Evolutionary conservation across 2,888 invertebrate species (phyloP), one percentile per base, ranked within the genome.

Genomic region (Mesochorus sp.): DNA sequence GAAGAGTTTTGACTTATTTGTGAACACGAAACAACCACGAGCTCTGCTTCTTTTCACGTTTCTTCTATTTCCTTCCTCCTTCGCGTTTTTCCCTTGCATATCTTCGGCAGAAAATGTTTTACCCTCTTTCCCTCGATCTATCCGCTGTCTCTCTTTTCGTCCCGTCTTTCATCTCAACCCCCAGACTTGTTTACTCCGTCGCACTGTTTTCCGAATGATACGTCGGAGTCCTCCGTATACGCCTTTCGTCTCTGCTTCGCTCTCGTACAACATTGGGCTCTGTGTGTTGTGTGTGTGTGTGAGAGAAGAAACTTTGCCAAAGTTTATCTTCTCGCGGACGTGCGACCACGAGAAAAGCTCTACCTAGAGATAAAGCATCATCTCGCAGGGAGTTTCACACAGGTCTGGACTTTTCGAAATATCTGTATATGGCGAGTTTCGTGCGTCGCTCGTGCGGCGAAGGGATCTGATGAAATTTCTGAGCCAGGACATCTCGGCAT

Each of bases 151-250:
- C 10, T 39, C 37, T 57, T 47, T 39, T 39, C 51, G 62, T 19
- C 24, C 49, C 31, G 49, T 49, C 21, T 24, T 21, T 34, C 64
- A 31, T 51, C 70, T 47, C 57, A 73, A 64, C 44, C 70, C 74
- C 70, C 28, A 17, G 44, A 71, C 84, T 90, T 90, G 90, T 90
- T 90, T 90, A 90, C 89, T 84, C 82, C 78, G 80, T 81, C 80
- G 81, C 68, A 85, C 85, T 87, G 87, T 89, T 86, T 87, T 83
- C 85, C 81, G 80, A 83, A 86, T 87, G 86, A 89, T 90, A 89
- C 88, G 88, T 90, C 89, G n/a, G n/a, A 89, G 89, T 90, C 84
- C 86, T n/a, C 42, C n/a, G n/a, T 76, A 73, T 70, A 70, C 47
- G 49, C 68, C 59, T 74, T 78, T 59, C 61, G 53, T 79, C 71